Conservation (phyloP, 2,888 invertebrate genomes). For the Eurytoma californica region DNA sequence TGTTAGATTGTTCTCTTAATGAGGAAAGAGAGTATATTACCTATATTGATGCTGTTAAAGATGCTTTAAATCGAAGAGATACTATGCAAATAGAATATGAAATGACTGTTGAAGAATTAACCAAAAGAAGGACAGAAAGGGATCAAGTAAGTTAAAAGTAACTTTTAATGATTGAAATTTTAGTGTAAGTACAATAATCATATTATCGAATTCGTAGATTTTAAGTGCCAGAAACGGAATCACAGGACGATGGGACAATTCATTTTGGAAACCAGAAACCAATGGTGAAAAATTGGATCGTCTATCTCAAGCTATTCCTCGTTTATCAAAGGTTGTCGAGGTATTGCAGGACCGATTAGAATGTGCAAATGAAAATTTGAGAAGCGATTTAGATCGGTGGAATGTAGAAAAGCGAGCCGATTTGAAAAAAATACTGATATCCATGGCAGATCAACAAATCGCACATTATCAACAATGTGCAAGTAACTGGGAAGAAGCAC, state of each 20-base stretch:
- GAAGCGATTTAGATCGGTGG: constrained; percentile 83
- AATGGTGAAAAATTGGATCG: constrained; percentile 77
- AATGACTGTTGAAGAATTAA: constrained; percentile 79
- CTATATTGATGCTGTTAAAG: constrained; percentile 83
- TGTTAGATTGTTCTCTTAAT: constrained; percentile 74
- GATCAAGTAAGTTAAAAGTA: constrained; percentile 76
- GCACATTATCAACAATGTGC: constrained; percentile 80
- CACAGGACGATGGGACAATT: constrained; percentile 71
- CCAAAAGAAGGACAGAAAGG: constrained; percentile 79
- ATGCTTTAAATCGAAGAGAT: constrained; percentile 80
- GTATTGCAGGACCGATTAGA: constrained; percentile 80
- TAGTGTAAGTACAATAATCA: no score
- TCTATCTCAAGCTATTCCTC: constrained; percentile 75
- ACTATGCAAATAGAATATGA: constrained; percentile 81
- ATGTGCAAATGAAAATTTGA: constrained; percentile 82
- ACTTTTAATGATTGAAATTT: not conserved
- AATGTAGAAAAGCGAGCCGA: constrained; percentile 80
- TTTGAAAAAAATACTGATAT: constrained; percentile 79
- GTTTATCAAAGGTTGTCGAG: constrained; percentile 77
- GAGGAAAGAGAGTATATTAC: constrained; percentile 80
- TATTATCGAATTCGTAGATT: constrained; percentile 44
- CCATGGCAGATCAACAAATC: constrained; percentile 81
- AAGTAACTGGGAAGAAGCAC: constrained; percentile 78
- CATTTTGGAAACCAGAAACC: constrained; percentile 80
- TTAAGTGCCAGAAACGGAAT: constrained; percentile 60